Evolutionary conservation across 2,797 vertebrate genomes (phyloP), one percentile per base, ranked within the genome.

Genomic region (Lophotriccus pileatus): DNA sequence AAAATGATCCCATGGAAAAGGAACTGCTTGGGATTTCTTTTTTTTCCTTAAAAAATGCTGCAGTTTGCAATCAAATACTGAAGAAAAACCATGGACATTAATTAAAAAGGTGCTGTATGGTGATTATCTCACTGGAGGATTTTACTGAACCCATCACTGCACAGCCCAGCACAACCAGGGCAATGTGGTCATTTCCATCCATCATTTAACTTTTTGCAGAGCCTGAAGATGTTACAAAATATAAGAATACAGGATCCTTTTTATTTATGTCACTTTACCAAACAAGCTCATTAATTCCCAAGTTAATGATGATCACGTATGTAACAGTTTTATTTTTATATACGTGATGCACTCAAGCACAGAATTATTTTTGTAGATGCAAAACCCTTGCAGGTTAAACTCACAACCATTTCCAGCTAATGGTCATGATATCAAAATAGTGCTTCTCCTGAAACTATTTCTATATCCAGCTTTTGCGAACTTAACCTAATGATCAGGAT

Each of bases 331-430:
- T 76, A 62, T 67, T 60, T 86, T 90, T 77, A 90, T 39, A 94
- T 47, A 94, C 56, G 37, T 30, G 58, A 63, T 3, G 30, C 34
- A 80, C 88, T 74, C 85, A 87, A 94, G 43, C 30, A 86, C 64
- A 86, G 5, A n/a, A 84, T 85, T 89, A 64, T 91, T 93, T 96
- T 64, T 62, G 12, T 47, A 87, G 69, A 79, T n/a, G 55, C 24
- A 90, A 88, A 92, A 55, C 20, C 69, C 76, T 9, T 91, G 50
- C 84, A 91, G 52, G 63, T 78, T 55, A 89, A 96, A 84, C 39
- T 89, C 34, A 74, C 47, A 58, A 18, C 27, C 3, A 77, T 58
- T 78, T 52, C 19, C 52, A 55, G 43, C 30, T 94, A 91, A 73
- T 36, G 20, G 16, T 1, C 77, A 12, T 82, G 76, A 23, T 62